Evolutionary conservation across 2,797 vertebrate genomes (phyloP), one percentile per base, ranked within the genome.

Genomic region (Ptychadena robeensis): DNA sequence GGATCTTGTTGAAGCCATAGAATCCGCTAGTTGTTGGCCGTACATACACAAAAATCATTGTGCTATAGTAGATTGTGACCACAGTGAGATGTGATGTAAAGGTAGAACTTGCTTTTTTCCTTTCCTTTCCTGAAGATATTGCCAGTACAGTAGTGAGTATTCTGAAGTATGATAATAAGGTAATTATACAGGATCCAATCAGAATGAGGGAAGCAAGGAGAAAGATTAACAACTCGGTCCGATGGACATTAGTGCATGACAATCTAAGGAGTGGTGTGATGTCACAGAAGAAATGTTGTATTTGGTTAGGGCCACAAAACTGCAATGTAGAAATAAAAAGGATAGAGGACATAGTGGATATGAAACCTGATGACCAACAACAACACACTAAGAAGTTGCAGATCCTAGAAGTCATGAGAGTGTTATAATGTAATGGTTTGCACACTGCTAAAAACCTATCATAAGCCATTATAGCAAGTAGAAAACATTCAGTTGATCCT

Each of bases 281-380:
- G 38, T 85, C 82, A 64, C 82, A 85, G 48, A 85, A 85, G 15
- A 85, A 85, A 80, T 85, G 82, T 38, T 85, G 77, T 25, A 85
- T 80, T 31, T 85, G 28, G 9, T 85, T 22, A 48, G 82, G 72
- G 4, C 71, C 82, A 70, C 82, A 85, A 64, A 85, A 85, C 3
- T 80, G 48, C 2, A 85, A 61, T n/a, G 77, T 40, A 7, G 78
- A 85, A 9, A 85, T 80, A 14, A 85, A 59, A 9, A 80, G 48
- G 3, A 85, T 63, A 70, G 82, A 80, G 9, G 37, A 74, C 53
- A 80, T 27, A 12, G 82, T 75, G 22, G 77, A 80, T 34, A 85
- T 40, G 12, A 85, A 85, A 22, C 82, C 82, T 31, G 64, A 75
- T 48, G 82, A 74, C 82, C 82, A 85, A 31, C 77, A 85, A 15